A percentile compares a stretch with the other conserved stretches of the same genome.
These are phyloP conservation scores for Malaclemys terrapin DNA, from an alignment of 2,113 vertebrate genomes.

Conservation along the genomic window DNA sequence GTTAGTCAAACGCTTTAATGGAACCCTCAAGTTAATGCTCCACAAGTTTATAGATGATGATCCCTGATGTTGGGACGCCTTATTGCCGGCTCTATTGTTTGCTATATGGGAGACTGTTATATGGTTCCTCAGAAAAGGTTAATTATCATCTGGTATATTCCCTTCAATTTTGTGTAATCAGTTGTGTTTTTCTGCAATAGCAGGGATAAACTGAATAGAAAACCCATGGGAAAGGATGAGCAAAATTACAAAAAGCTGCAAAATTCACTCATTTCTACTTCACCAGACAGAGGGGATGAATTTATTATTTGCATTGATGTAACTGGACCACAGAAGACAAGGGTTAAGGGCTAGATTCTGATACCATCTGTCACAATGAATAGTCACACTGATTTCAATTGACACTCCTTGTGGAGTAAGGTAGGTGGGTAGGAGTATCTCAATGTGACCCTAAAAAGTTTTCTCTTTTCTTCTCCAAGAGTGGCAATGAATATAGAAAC, in stretches of 20 bases:
- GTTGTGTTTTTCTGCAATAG: neutral
- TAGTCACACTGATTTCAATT: neutral
- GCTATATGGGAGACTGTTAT: too few relatives aligned
- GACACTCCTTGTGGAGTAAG: neutral
- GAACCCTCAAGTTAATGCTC: too few relatives aligned
- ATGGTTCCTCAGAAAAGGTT: neutral
- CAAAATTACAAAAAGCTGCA: neutral
- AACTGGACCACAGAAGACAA: neutral
- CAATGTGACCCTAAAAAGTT: neutral
- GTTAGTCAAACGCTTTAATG: too few relatives aligned
- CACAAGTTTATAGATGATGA: too few relatives aligned
- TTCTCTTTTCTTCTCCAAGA: neutral
- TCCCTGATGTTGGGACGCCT: too few relatives aligned
- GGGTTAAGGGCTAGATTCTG: neutral
- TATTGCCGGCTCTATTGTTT: too few relatives aligned
- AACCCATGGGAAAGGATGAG: neutral
- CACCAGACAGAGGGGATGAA: neutral
- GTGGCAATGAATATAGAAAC: neutral
- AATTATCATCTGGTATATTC: neutral
- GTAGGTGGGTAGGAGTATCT: neutral
- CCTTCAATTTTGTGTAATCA: neutral
- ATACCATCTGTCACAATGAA: neutral
- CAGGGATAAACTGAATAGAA: too few relatives aligned
- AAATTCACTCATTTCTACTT: neutral
- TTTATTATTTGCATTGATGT: neutral